phyloP scores from a whole-genome alignment of 2,888 invertebrate genomes.

The Leptopterna dolabrata region DNA sequence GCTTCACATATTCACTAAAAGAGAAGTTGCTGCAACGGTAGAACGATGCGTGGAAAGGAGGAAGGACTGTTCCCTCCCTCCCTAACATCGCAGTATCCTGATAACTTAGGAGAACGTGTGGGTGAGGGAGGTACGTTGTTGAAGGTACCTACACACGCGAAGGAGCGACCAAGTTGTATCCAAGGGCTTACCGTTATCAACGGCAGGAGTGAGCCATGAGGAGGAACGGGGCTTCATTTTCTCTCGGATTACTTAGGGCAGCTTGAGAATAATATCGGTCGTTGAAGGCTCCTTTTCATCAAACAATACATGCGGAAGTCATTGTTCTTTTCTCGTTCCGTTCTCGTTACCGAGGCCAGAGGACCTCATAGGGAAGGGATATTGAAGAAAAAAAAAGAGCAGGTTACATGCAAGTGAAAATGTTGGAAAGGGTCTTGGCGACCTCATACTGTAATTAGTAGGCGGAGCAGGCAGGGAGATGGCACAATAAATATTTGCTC shows the following conservation, averaged over 20 bases:
- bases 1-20: too few relatives aligned
- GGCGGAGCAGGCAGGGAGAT: conserved; percentile 5
- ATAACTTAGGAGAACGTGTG: background rate
- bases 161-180: background rate
- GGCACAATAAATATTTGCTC: conserved; percentile 35
- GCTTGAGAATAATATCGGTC: conserved; percentile 26
- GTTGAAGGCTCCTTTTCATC: conserved; percentile 24
- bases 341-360: background rate
- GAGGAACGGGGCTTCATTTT: background rate
- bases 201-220: background rate
- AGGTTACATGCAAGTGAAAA: background rate
- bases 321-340: conserved; percentile 36
- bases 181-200: background rate
- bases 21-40: too few relatives aligned
- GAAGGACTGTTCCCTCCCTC: background rate
- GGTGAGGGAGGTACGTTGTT: background rate
- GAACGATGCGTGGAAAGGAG: too few relatives aligned
- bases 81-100: background rate
- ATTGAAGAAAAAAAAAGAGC: background rate
- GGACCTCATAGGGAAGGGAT: background rate
- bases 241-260: background rate
- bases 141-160: too few relatives aligned
- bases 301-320: conserved; percentile 34
- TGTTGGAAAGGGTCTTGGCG: background rate
- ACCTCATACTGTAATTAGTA: conserved; percentile 25